These are phyloP conservation scores for Orchesellides sinensis DNA, from an alignment of 2,888 invertebrate genomes.

Conservation along the genomic window DNA sequence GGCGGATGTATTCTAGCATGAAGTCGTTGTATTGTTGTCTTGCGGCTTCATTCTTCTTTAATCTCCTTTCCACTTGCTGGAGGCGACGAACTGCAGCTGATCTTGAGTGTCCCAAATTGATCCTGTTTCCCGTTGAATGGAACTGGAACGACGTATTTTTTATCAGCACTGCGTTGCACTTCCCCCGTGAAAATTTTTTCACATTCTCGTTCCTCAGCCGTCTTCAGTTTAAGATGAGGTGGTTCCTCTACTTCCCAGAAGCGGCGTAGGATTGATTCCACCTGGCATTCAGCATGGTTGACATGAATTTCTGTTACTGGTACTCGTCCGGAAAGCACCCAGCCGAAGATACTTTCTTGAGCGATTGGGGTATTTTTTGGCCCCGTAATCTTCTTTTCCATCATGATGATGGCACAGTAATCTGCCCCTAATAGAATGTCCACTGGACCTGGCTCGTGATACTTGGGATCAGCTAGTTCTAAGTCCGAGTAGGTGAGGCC, in stretches of 20 bases:
- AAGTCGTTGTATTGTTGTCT: slow-evolving; percentile 66
- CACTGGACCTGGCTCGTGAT: not conserved
- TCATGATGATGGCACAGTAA: not conserved
- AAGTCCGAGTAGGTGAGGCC: not conserved
- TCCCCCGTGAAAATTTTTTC: slow-evolving; percentile 9
- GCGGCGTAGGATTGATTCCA: not conserved
- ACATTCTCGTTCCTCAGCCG: slow-evolving; percentile 12
- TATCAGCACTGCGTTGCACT: not conserved
- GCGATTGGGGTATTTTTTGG: not conserved
- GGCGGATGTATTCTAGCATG: slow-evolving; percentile 71
- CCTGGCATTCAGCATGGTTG: not conserved
- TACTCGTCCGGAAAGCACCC: slow-evolving; percentile 25
- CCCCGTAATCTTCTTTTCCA: not conserved
- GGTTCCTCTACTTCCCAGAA: slow-evolving; percentile 48
- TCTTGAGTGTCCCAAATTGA: slow-evolving; percentile 8
- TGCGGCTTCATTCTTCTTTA: slow-evolving; percentile 29
- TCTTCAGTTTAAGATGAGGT: not conserved
- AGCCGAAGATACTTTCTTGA: slow-evolving; percentile 33
- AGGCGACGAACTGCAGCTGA: slow-evolving; percentile 7
- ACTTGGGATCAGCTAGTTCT: slow-evolving; percentile 2
- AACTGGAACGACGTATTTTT: slow-evolving; percentile 12
- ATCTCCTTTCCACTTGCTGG: slow-evolving; percentile 11
- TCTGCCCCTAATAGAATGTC: slow-evolving; percentile 10
- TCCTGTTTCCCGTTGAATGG: slow-evolving; percentile 18
- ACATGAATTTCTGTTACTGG: not conserved